phyloP scores from a whole-genome alignment of 2,797 vertebrate genomes.

The Avahi laniger region DNA sequence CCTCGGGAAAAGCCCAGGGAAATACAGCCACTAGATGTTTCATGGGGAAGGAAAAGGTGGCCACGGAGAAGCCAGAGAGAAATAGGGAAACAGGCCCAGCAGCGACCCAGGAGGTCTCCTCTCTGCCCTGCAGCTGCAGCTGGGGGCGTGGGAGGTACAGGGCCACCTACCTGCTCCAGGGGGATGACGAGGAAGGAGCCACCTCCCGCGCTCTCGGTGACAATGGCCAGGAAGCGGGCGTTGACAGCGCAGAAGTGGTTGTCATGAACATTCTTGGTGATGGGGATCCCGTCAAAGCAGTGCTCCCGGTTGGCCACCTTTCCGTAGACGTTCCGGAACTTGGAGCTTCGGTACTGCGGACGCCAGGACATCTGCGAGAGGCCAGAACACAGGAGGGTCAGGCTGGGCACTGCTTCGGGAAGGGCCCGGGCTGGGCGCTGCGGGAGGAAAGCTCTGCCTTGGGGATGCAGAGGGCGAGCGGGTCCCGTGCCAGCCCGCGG shows the following conservation, averaged over 20 bases:
- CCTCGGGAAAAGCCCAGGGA: background rate
- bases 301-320: slow-evolving; percentile 96
- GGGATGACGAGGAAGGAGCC: slow-evolving; percentile 96
- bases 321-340: slow-evolving; percentile 99
- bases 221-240: slow-evolving; percentile 94
- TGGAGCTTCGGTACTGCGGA: slow-evolving; percentile 99
- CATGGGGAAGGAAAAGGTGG: background rate
- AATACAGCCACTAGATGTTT: background rate
- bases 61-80: background rate
- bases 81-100: background rate
- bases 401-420: background rate
- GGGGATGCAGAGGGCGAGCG: background rate
- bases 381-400: slow-evolving; percentile 27
- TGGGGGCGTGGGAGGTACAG: background rate
- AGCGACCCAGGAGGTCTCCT: background rate
- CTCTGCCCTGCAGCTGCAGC: background rate
- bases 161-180: slow-evolving; percentile 91
- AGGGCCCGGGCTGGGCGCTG: background rate
- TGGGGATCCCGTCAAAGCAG: slow-evolving; percentile 96
- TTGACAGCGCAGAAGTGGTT: slow-evolving; percentile 99
- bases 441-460: background rate
- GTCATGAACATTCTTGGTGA: slow-evolving; percentile 99
- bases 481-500: background rate
- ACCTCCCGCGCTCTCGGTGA: slow-evolving; percentile 95
- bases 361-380: slow-evolving; percentile 98